Conservation (phyloP, 1,140 invertebrate species). For the Aradophagus sp. region DNA sequence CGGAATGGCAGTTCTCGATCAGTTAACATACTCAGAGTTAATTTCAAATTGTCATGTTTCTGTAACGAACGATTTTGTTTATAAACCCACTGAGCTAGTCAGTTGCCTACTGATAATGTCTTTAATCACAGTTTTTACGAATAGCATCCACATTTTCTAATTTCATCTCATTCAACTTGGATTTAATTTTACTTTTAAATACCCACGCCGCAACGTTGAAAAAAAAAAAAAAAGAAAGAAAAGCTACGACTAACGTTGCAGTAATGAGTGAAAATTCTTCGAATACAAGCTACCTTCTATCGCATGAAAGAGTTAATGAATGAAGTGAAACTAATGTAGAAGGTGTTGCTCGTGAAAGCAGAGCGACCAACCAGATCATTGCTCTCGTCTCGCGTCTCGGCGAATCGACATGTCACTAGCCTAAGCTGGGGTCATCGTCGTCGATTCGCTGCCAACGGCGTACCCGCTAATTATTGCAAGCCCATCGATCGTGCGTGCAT, state of each 20-base stretch:
- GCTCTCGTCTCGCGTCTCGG: slow-evolving; percentile 28
- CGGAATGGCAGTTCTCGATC: slow-evolving; percentile 8
- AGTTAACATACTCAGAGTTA: slow-evolving; percentile 35
- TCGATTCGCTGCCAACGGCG: slow-evolving; percentile 47
- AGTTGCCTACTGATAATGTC: neutral
- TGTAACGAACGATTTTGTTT: slow-evolving; percentile 6
- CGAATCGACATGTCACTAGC: slow-evolving; percentile 47
- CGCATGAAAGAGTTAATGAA: too few species aligned
- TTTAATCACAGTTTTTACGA: neutral
- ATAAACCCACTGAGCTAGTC: neutral
- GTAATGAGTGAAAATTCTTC: too few species aligned
- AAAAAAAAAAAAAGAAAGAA: too few species aligned
- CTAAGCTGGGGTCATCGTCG: slow-evolving; percentile 54
- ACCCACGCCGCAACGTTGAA: too few species aligned
- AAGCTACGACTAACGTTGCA: too few species aligned
- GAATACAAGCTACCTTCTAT: too few species aligned
- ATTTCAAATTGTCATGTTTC: slow-evolving; percentile 17
- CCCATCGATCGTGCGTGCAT: slow-evolving; percentile 67
- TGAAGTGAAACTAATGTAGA: too few species aligned
- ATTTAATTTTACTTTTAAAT: too few species aligned
- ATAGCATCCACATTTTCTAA: slow-evolving; percentile 2
- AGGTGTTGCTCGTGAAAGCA: too few species aligned
- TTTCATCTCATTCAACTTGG: too few species aligned
- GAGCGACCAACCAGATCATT: slow-evolving; percentile 38
- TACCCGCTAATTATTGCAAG: slow-evolving; percentile 65